Conservation (phyloP, 2,888 invertebrate species). For the Syrista parreyssii region DNA sequence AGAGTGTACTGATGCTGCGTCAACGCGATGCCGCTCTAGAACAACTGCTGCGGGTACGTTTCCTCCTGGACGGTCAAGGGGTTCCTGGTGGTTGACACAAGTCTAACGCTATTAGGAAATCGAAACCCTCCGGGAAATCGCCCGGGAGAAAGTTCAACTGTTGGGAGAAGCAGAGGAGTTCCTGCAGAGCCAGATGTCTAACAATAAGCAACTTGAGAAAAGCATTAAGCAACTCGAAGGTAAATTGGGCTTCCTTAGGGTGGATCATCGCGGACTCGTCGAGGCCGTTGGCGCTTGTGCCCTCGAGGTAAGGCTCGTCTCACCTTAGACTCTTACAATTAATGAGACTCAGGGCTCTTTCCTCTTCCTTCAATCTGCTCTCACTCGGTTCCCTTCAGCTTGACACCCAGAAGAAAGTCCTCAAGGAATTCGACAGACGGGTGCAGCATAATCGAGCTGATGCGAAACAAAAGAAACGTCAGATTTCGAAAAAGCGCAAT, state of each 20-base stretch:
- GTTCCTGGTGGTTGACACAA: neutral
- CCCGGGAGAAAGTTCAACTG: slow-evolving; percentile 67
- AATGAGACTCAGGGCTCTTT: no score
- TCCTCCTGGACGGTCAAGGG: neutral
- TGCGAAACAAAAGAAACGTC: slow-evolving; percentile 30
- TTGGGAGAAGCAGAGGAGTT: slow-evolving; percentile 73
- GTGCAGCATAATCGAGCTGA: slow-evolving; percentile 34
- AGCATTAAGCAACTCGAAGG: slow-evolving; percentile 63
- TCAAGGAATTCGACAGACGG: slow-evolving; percentile 47
- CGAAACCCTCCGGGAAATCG: slow-evolving; percentile 66
- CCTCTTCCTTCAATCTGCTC: neutral
- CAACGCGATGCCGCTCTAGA: slow-evolving; percentile 78
- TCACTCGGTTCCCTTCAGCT: slow-evolving; percentile 27
- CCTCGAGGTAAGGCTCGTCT: slow-evolving; percentile 63
- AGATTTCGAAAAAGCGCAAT: slow-evolving; percentile 28
- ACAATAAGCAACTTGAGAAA: slow-evolving; percentile 69
- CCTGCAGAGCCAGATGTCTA: slow-evolving; percentile 70
- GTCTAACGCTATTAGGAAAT: slow-evolving; percentile 66
- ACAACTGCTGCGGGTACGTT: slow-evolving; percentile 66
- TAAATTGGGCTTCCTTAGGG: slow-evolving; percentile 60
- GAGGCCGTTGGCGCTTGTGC: slow-evolving; percentile 61
- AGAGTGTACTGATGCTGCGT: slow-evolving; percentile 76
- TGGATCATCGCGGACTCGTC: slow-evolving; percentile 55
- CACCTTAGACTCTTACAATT: no score
- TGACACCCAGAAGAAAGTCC: slow-evolving; percentile 26